Evolutionary conservation across 2,797 vertebrate species (phyloP), one percentile per base, ranked within the genome.

Genomic region (Percopsis omiscomaycus): DNA sequence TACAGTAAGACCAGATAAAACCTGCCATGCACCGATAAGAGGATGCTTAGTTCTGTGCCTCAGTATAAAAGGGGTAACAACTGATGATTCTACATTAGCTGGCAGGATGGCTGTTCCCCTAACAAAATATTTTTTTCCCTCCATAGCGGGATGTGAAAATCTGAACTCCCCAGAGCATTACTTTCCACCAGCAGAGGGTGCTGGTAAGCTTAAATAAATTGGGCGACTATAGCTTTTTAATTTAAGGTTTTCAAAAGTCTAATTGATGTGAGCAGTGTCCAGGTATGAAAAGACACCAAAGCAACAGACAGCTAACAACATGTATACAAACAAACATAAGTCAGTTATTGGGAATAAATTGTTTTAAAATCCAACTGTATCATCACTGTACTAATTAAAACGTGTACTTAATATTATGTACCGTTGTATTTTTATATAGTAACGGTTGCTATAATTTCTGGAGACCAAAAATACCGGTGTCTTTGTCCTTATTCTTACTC

Each of bases 131-230:
- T 45, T 16, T 59, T 74, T n/a, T 77, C 27, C 22, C 47, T 73
- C 45, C 32, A 50, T 66, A 71, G 84, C 64, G 59, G 53, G 73
- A 64, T 4, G 15, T 60, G 63, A 74, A 48, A 37, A 0, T 9
- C 16, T 73, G 28, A 60, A 0, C 0, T 66, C 37, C 14, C 65
- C 1, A 0, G 50, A 22, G 27, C 53, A n/a, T 64, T 46, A 55
- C 59, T 54, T 48, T 5, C 15, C 48, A 22, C 59, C 48, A 56
- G 49, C 9, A n/a, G 55, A 16, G 30, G 48, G 68, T 71, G 57
- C 59, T 66, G 78, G 79, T 84, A 75, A 69, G 73, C 8, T 14
- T 1, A 14, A 55, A 11, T 59, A 11, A 8, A 6, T 59, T 13
- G 52, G 29, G 66, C 28, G 14, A 59, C 13, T 61, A 14, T 47